phyloP scores from a whole-genome alignment of 2,113 vertebrate genomes.

The Psophia crepitans region DNA sequence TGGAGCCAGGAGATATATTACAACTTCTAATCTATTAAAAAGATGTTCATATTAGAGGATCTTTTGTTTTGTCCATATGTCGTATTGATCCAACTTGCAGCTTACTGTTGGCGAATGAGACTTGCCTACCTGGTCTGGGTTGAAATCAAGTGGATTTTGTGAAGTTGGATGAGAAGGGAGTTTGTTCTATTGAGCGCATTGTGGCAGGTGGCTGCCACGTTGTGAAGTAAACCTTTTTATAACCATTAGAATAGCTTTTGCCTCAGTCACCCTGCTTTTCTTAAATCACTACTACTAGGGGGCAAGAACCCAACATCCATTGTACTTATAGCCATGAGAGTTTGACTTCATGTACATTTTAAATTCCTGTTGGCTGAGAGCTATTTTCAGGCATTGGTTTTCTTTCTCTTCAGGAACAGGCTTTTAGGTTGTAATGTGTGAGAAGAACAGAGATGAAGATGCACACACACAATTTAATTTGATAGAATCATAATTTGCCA shows the following conservation, averaged over 20 bases:
- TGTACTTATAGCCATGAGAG: accelerated
- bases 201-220: not conserved
- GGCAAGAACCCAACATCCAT: not conserved
- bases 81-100: not conserved
- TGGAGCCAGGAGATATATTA: not conserved
- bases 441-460: not conserved
- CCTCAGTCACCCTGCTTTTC: not conserved
- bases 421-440: not conserved
- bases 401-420: not conserved
- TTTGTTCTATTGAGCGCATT: not conserved
- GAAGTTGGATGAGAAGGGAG: not conserved
- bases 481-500: not conserved
- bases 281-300: not conserved
- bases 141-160: not conserved
- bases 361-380: not conserved
- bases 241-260: not conserved
- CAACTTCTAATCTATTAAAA: not conserved
- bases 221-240: not conserved
- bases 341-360: not conserved
- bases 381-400: not conserved
- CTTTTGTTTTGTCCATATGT: not conserved
- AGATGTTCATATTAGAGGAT: not conserved
- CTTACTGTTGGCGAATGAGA: not conserved
- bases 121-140: not conserved
- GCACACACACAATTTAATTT: not conserved